Percentiles rank a stretch among this genome's conserved stretches.
phyloP scores from a whole-genome alignment of 2,113 vertebrate species.

The Poeciliopsis occidentalis region DNA sequence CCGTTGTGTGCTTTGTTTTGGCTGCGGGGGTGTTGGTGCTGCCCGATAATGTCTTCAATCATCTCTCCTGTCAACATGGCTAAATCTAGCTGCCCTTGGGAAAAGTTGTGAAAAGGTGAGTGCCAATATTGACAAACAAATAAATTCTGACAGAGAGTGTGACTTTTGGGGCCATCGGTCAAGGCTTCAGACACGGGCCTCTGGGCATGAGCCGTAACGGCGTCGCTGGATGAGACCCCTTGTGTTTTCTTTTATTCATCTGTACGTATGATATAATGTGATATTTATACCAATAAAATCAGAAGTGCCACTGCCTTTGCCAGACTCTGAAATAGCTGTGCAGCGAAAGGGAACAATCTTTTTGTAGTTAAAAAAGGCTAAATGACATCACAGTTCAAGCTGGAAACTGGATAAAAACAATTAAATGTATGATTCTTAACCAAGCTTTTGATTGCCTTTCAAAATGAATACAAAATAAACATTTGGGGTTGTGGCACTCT shows the following conservation, averaged over 20 bases:
- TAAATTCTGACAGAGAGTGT: slow-evolving; percentile 77
- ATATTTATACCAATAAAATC: slow-evolving; percentile 5
- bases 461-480: background rate
- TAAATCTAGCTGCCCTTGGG: slow-evolving; percentile 82
- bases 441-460: background rate
- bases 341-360: background rate
- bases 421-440: background rate
- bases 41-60: slow-evolving; percentile 83
- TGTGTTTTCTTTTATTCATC: slow-evolving; percentile 38
- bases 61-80: slow-evolving; percentile 77
- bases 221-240: slow-evolving; percentile 48
- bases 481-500: background rate
- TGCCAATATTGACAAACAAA: slow-evolving; percentile 83
- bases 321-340: background rate
- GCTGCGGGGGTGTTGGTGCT: slow-evolving; percentile 75
- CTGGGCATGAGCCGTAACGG: slow-evolving; percentile 50
- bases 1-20: slow-evolving; percentile 74
- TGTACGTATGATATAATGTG: slow-evolving; percentile 10
- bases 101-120: slow-evolving; percentile 81
- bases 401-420: background rate
- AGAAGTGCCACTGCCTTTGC: background rate
- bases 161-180: slow-evolving; percentile 74
- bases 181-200: slow-evolving; percentile 67
- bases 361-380: background rate
- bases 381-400: background rate